These are phyloP conservation scores for Augiades crinisus DNA, from an alignment of 2,888 invertebrate species.

Conservation along the genomic window DNA sequence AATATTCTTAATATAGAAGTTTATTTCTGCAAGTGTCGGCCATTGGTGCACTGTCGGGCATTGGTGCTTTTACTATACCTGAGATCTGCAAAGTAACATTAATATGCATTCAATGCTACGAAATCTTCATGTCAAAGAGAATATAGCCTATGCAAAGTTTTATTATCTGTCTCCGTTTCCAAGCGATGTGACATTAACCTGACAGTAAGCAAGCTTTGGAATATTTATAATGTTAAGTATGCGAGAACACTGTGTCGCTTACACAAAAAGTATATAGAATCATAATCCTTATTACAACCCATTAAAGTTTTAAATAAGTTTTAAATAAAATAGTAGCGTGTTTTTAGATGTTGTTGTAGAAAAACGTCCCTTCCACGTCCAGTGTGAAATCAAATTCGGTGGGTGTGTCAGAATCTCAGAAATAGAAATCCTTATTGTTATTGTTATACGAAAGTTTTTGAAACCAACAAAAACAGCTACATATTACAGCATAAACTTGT, in stretches of 20 bases:
- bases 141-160: not conserved
- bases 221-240: too few species aligned
- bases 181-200: not conserved
- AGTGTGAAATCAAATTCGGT: slow-evolving; percentile 29
- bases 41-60: too few species aligned
- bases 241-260: not conserved
- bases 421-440: too few species aligned
- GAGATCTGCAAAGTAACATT: too few species aligned
- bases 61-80: too few species aligned
- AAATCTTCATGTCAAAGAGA: not conserved
- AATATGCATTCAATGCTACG: too few species aligned
- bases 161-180: not conserved
- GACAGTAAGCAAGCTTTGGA: not conserved
- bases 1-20: too few species aligned
- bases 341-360: not conserved
- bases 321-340: not conserved
- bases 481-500: slow-evolving; percentile 9
- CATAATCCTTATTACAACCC: not conserved
- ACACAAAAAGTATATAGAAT: not conserved
- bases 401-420: slow-evolving; percentile 34
- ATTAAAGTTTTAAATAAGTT: not conserved
- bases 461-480: slow-evolving; percentile 6
- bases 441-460: slow-evolving; percentile 28
- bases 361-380: not conserved
- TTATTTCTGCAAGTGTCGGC: too few species aligned